Evolutionary conservation across 2,797 vertebrate species (phyloP).

Genomic region (Gobionotothen gibberifrons): DNA sequence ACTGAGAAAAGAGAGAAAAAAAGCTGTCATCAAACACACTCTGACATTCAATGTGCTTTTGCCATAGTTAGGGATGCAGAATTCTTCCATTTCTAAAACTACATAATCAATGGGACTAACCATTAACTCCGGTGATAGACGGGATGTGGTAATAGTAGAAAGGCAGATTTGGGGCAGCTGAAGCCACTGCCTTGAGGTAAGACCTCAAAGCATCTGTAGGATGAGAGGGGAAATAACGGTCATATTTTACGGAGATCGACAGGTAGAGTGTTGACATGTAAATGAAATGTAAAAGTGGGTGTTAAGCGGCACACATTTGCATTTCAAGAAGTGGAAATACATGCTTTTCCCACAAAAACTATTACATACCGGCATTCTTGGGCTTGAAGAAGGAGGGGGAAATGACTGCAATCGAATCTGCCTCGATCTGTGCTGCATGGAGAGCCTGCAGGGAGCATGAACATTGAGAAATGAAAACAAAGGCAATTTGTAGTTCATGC

Average conservation of each 20-base stretch:
- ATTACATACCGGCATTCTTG: constrained; percentile 81
- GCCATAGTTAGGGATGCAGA: not conserved
- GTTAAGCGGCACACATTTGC: not conserved
- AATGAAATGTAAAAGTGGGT: not conserved
- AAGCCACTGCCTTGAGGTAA: constrained; percentile 88
- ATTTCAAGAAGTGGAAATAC: not conserved
- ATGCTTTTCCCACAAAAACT: not conserved
- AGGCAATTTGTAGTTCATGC: not conserved
- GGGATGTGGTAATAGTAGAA: constrained; percentile 98
- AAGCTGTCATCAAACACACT: not conserved
- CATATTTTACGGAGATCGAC: not conserved
- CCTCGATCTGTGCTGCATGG: constrained; percentile 88
- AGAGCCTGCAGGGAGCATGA: constrained; percentile 81
- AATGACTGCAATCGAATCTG: constrained; percentile 90
- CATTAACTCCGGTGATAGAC: constrained; percentile 86
- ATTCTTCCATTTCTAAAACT: not conserved
- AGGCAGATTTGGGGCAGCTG: constrained; percentile 86
- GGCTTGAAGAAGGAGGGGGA: constrained; percentile 93
- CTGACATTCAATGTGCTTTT: not conserved
- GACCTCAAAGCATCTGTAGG: constrained; percentile 82
- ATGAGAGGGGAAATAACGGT: constrained; percentile 18
- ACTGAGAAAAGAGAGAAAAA: constrained; percentile 77
- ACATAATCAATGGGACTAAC: constrained; percentile 79
- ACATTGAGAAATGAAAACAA: not conserved
- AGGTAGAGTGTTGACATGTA: not conserved